Evolutionary conservation across 2,113 vertebrate genomes (phyloP).

Genomic region (Calidris pugnax): DNA sequence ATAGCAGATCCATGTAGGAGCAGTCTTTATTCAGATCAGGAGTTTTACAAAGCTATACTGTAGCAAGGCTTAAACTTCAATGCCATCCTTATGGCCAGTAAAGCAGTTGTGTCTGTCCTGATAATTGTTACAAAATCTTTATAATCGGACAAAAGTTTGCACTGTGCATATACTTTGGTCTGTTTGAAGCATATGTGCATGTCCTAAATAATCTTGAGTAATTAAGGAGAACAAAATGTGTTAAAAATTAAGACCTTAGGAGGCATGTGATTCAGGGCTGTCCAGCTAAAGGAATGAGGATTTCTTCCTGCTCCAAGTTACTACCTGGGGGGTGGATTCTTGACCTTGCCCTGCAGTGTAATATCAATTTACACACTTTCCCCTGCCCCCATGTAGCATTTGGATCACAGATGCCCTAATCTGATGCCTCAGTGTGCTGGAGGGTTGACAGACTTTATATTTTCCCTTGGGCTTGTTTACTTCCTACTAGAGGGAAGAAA

Average conservation of each 20-base stretch:
- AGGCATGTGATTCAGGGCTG: background rate
- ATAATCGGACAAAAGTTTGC: background rate
- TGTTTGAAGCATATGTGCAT: background rate
- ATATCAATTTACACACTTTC: background rate
- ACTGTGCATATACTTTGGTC: rapidly evolving
- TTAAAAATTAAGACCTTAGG: background rate
- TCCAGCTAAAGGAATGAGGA: background rate
- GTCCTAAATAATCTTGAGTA: background rate
- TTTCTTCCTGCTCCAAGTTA: background rate
- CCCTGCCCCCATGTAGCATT: background rate
- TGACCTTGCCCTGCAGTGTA: background rate
- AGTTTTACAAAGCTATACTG: background rate
- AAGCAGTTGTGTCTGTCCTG: background rate
- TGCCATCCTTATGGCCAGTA: background rate
- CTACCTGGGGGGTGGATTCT: background rate
- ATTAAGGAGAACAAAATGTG: background rate
- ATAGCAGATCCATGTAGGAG: background rate
- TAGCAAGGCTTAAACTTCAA: background rate
- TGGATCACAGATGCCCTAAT: background rate
- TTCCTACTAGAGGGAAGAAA: background rate
- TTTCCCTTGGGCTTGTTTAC: background rate
- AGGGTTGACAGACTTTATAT: background rate
- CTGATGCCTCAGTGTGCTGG: background rate
- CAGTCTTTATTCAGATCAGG: background rate
- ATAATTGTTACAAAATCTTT: background rate